Evolutionary conservation across 2,888 invertebrate genomes (phyloP).

Genomic region (Aromia moschata): DNA sequence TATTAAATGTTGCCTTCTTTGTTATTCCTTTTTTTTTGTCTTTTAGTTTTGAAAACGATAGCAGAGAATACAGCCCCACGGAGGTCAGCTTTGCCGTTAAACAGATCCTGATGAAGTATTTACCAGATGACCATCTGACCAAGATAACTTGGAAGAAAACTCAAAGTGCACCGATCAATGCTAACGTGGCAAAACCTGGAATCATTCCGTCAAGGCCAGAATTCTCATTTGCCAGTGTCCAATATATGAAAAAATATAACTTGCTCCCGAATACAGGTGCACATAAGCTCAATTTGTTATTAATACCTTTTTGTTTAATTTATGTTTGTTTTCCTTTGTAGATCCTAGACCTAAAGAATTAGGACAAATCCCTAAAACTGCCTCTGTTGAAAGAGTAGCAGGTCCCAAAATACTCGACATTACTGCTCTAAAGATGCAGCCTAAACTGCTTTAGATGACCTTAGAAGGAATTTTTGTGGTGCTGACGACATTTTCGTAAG

Average conservation of each 20-base stretch:
- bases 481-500: too few species aligned
- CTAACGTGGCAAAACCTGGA: conserved; percentile 33
- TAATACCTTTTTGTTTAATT: too few species aligned
- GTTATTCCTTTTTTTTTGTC: conserved; percentile 14
- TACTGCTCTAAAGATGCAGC: conserved; percentile 74
- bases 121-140: conserved; percentile 64
- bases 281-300: too few species aligned
- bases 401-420: conserved; percentile 72
- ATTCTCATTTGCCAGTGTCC: conserved; percentile 76
- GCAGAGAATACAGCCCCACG: conserved; percentile 48
- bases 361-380: conserved; percentile 2
- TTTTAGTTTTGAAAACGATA: conserved; percentile 32
- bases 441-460: conserved; percentile 69
- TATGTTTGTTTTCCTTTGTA: conserved; percentile 5
- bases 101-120: conserved; percentile 67
- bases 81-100: conserved; percentile 68
- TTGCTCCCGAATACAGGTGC: conserved; percentile 54
- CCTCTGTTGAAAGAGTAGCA: conserved; percentile 19
- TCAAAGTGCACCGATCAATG: conserved; percentile 11
- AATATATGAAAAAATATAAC: conserved; percentile 76
- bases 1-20: neutral
- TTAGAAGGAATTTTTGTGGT: too few species aligned
- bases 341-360: conserved; percentile 2
- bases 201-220: conserved; percentile 62
- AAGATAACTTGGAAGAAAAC: conserved; percentile 45